Percentiles rank a stretch among this genome's conserved stretches.
phyloP scores from a whole-genome alignment of 2,888 invertebrate genomes.

The Saturnia japonica region DNA sequence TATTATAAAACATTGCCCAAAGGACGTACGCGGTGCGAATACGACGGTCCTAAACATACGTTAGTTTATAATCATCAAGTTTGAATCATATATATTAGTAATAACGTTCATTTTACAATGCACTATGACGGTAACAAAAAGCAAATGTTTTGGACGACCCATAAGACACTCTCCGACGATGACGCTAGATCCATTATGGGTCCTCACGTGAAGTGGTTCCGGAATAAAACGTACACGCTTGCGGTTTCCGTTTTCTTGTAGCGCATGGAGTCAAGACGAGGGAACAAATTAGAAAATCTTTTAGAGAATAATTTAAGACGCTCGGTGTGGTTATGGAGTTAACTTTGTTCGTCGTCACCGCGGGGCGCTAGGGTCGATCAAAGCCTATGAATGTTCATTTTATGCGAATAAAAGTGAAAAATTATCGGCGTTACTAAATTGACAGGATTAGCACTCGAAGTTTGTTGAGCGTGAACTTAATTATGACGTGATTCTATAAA shows the following conservation, averaged over 20 bases:
- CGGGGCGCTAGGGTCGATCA: conserved; percentile 44
- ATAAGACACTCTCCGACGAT: conserved; percentile 60
- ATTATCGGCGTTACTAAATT: conserved; percentile 25
- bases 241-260: conserved; percentile 53
- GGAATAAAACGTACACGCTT: conserved; percentile 51
- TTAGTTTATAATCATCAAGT: conserved; percentile 46
- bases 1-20: conserved; percentile 80
- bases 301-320: conserved; percentile 78
- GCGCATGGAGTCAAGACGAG: conserved; percentile 57
- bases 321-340: conserved; percentile 53
- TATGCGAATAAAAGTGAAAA: conserved; percentile 46
- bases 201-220: conserved; percentile 46
- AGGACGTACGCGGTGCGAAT: conserved; percentile 75
- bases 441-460: conserved; percentile 21
- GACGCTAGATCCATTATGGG: conserved; percentile 65
- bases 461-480: neutral
- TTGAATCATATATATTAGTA: conserved; percentile 65
- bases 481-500: neutral
- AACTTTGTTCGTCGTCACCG: conserved; percentile 59
- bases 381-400: conserved; percentile 51
- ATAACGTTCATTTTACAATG: conserved; percentile 64
- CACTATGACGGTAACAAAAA: conserved; percentile 45
- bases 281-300: conserved; percentile 81
- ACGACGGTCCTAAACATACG: conserved; percentile 53
- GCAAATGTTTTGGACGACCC: conserved; percentile 49